Conservation (phyloP, 2,113 vertebrate genomes). For the Protomyctophum bolini region DNA sequence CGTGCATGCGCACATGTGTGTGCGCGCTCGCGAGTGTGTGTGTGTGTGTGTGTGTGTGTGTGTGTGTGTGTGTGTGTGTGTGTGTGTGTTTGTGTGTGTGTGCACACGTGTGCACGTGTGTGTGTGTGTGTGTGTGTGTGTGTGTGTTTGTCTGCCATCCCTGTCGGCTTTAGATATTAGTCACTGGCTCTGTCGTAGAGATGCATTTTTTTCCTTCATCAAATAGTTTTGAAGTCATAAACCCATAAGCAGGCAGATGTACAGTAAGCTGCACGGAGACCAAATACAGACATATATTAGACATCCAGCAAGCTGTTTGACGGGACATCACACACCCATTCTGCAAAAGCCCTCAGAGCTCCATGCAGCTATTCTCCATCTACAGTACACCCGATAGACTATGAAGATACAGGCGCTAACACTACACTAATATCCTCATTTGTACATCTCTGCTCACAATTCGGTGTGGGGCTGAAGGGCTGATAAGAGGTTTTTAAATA, state of each 20-base stretch:
- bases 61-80: slow-evolving; percentile 51
- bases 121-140: slow-evolving; percentile 14
- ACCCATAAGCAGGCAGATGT: slow-evolving; percentile 83
- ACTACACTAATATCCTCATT: slow-evolving; percentile 51
- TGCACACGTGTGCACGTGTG: too few relatives aligned
- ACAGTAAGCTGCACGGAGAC: slow-evolving; percentile 73
- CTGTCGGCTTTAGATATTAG: slow-evolving; percentile 83
- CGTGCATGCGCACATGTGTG: background rate
- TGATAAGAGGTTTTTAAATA: slow-evolving; percentile 53
- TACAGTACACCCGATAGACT: slow-evolving; percentile 51
- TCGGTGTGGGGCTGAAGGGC: slow-evolving; percentile 46
- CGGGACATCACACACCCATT: slow-evolving; percentile 73
- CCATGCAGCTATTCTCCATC: slow-evolving; percentile 17
- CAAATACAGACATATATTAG: slow-evolving; percentile 80
- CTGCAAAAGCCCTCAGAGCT: slow-evolving; percentile 74
- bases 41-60: slow-evolving; percentile 52
- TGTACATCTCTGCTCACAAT: slow-evolving; percentile 48
- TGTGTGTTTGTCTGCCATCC: slow-evolving; percentile 68
- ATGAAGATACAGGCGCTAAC: slow-evolving; percentile 67
- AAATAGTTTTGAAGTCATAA: slow-evolving; percentile 81
- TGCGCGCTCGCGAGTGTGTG: too few relatives aligned
- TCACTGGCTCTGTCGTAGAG: slow-evolving; percentile 74
- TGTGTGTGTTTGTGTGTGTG: slow-evolving; percentile 22
- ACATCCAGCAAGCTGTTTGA: slow-evolving; percentile 72
- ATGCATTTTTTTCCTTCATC: slow-evolving; percentile 46